Evolutionary conservation across 2,888 invertebrate species (phyloP).

Genomic region (Papilio elwesi): DNA sequence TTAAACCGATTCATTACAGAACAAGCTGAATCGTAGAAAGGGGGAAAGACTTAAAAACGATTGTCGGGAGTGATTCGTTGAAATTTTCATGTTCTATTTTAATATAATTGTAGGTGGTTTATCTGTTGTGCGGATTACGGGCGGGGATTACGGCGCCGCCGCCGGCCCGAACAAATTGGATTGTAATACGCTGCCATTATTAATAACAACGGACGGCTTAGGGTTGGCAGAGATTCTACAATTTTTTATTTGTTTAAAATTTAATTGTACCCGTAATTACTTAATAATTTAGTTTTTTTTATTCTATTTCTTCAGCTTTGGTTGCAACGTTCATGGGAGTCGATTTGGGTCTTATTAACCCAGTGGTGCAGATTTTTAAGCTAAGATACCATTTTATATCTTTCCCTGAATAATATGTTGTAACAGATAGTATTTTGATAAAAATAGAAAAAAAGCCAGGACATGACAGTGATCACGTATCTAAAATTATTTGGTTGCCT

Average conservation of each 20-base stretch:
- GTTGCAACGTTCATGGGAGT: no score
- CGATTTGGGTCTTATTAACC: no score
- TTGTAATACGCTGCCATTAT: slow-evolving; percentile 81
- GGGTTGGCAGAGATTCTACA: slow-evolving; percentile 54
- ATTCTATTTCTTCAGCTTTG: no score
- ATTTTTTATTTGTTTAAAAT: neutral
- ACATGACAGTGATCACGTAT: no score
- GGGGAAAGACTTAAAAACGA: slow-evolving; percentile 66
- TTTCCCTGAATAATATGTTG: no score
- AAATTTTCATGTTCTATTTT: slow-evolving; percentile 79
- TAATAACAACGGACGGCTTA: slow-evolving; percentile 67
- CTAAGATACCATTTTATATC: no score
- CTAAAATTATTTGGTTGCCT: no score
- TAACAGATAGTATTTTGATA: no score
- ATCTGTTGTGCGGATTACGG: slow-evolving; percentile 74
- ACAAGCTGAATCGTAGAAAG: slow-evolving; percentile 39
- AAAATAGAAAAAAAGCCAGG: no score
- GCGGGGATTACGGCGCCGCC: slow-evolving; percentile 55
- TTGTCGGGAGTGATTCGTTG: slow-evolving; percentile 66
- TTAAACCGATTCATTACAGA: slow-evolving; percentile 49
- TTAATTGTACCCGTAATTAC: neutral
- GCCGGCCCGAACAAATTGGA: slow-evolving; percentile 77
- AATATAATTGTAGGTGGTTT: slow-evolving; percentile 81
- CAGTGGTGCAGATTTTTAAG: no score
- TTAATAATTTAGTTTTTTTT: no score